Evolutionary conservation across 2,797 vertebrate genomes (phyloP), one percentile per base, ranked within the genome.

Genomic region (Champsocephalus gunnari): DNA sequence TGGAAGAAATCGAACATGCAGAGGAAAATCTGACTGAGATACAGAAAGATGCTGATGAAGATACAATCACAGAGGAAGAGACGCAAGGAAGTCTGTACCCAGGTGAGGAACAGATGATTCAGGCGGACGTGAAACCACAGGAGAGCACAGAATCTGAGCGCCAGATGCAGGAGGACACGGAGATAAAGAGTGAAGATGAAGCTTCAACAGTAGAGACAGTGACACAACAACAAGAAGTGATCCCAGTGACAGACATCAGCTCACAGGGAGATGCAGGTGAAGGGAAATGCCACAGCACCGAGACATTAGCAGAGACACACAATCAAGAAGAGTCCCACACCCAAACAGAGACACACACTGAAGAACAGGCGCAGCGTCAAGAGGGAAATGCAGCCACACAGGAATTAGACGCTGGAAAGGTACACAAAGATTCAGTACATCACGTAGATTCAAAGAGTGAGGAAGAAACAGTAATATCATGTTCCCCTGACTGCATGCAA

Each of bases 301-400:
- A 86, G 51, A 73, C 80, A 83, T 67, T 67, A 62, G 10, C 56
- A 77, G 74, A 76, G 78, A 70, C 16, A 11, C 71, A 76, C 58
- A 53, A 45, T 3, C 47, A 34, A 50, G 69, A 62, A 34, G 63
- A 79, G 74, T 50, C 65, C 34, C 51, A 76, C 56, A 43, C 7
- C 63, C 80, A 75, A 62, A 67, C 58, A 68, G 70, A 75, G 24
- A 78, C 55, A 67, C 75, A 79, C 61, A 71, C 13, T 6, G 24
- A 60, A 13, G 34, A 6, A 48, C 49, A 63, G 50, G 21, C 13
- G 65, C 43, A 59, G 34, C 66, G 34, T 21, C 66, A 64, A 48
- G 75, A 71, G 34, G 53, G 38, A 43, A 58, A 67, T 49, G 19
- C 12, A 54, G 45, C 54, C 3, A 38, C 24, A 12, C 60, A 38